Percentiles rank a stretch among this genome's conserved stretches.
These are phyloP conservation scores for Danio choprae DNA, from an alignment of 2,797 vertebrate species.

Conservation along the genomic window DNA sequence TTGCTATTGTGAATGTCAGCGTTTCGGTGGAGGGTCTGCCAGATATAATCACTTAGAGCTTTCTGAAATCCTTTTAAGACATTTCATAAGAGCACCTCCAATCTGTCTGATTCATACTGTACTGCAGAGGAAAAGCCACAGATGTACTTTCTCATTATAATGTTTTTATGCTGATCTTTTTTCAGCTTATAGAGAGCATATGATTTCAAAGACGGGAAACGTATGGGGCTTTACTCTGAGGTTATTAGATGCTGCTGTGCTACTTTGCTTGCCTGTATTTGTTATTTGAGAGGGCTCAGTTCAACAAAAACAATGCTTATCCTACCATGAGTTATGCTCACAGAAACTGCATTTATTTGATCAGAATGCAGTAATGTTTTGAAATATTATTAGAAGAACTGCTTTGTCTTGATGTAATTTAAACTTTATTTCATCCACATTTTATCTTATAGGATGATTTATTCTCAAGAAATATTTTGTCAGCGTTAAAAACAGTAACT, in stretches of 20 bases:
- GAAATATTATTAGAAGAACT: not conserved
- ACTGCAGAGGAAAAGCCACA: slow-evolving; percentile 30
- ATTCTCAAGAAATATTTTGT: not conserved
- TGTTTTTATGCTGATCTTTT: slow-evolving; percentile 14
- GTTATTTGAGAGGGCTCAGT: not conserved
- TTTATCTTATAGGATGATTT: not conserved
- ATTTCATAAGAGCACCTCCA: slow-evolving; percentile 48
- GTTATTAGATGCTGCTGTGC: slow-evolving; percentile 14
- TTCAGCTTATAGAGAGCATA: slow-evolving; percentile 16
- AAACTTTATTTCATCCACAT: too few relatives aligned
- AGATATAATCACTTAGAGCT: slow-evolving; percentile 43
- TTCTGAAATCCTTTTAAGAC: slow-evolving; percentile 52
- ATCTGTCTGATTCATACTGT: slow-evolving; percentile 2
- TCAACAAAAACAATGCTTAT: not conserved
- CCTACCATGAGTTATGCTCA: not conserved
- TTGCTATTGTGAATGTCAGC: slow-evolving; percentile 26
- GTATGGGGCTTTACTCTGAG: slow-evolving; percentile 11
- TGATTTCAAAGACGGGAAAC: slow-evolving; percentile 17
- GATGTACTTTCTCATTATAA: slow-evolving; percentile 30
- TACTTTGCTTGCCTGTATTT: not conserved
- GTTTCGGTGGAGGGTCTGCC: slow-evolving; percentile 23
- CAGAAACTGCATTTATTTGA: not conserved
- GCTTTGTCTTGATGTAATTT: not conserved
- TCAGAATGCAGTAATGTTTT: not conserved
- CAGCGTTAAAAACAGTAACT: too few relatives aligned